Conservation (phyloP, 2,888 invertebrate species). For the Gerris lacustris region DNA sequence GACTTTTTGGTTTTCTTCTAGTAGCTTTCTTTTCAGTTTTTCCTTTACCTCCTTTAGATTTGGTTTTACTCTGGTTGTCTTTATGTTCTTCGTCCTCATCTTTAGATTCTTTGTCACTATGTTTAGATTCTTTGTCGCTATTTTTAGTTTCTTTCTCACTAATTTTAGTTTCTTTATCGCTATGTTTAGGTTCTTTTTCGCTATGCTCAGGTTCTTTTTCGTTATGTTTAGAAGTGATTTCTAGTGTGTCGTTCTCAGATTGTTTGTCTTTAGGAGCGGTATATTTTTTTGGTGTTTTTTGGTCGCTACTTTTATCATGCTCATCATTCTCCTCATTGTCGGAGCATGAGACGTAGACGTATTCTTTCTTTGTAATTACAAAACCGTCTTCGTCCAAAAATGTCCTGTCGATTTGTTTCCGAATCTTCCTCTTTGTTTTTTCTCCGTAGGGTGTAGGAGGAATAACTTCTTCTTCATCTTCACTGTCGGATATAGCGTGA, state of each 20-base stretch:
- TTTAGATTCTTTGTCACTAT: slow-evolving; percentile 31
- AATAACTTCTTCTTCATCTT: slow-evolving; percentile 29
- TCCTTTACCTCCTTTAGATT: neutral
- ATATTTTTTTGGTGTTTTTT: neutral
- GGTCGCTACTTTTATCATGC: slow-evolving; percentile 9
- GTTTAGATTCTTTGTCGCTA: no score
- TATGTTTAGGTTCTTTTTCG: no score
- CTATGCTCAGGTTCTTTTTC: no score
- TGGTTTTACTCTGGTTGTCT: neutral
- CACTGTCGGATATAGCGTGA: slow-evolving; percentile 19
- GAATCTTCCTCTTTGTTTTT: slow-evolving; percentile 33
- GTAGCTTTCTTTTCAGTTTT: neutral
- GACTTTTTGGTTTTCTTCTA: neutral
- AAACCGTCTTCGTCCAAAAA: slow-evolving; percentile 37
- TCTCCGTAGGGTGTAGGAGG: slow-evolving; percentile 32
- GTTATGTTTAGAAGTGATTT: no score
- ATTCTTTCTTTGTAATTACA: slow-evolving; percentile 35
- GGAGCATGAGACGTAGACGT: slow-evolving; percentile 35
- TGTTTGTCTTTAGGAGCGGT: neutral
- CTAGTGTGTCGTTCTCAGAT: neutral
- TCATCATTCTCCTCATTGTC: slow-evolving; percentile 32
- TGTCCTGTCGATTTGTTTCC: slow-evolving; percentile 35
- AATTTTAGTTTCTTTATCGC: no score
- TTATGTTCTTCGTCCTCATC: slow-evolving; percentile 6
- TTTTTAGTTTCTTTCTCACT: no score